Conservation (phyloP, 2,113 vertebrate species). For the Varanus salvator region DNA sequence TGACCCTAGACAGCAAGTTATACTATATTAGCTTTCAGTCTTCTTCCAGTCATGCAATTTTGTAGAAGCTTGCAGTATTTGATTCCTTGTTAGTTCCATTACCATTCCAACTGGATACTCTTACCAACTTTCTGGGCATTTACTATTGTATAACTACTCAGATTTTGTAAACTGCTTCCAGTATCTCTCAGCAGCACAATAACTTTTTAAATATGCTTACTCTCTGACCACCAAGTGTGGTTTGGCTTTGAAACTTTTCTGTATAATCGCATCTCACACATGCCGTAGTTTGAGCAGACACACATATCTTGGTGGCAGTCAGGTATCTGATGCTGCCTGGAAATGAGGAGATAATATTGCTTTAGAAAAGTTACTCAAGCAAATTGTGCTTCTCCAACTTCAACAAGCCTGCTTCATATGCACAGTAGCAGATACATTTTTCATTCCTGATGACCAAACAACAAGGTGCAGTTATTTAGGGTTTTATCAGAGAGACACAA, state of each 20-base stretch:
- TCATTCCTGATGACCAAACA: no score
- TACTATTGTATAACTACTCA: neutral
- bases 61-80: neutral
- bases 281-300: slow-evolving; percentile 9
- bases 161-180: neutral
- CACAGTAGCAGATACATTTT: neutral
- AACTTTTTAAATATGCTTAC: slow-evolving; percentile 47
- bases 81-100: neutral
- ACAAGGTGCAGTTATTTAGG: no score
- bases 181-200: neutral
- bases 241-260: slow-evolving; percentile 62
- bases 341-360: neutral
- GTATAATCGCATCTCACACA: slow-evolving; percentile 69
- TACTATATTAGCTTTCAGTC: neutral
- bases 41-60: neutral
- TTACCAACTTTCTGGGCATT: neutral
- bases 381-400: neutral
- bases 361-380: neutral
- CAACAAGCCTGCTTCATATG: neutral
- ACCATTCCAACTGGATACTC: neutral
- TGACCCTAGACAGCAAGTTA: neutral
- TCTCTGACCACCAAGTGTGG: slow-evolving; percentile 32
- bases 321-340: slow-evolving; percentile 64
- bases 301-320: slow-evolving; percentile 69
- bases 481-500: no score